Base-by-base conservation (phyloP, 2,797 vertebrate species). In the Hirundo rustica region DNA sequence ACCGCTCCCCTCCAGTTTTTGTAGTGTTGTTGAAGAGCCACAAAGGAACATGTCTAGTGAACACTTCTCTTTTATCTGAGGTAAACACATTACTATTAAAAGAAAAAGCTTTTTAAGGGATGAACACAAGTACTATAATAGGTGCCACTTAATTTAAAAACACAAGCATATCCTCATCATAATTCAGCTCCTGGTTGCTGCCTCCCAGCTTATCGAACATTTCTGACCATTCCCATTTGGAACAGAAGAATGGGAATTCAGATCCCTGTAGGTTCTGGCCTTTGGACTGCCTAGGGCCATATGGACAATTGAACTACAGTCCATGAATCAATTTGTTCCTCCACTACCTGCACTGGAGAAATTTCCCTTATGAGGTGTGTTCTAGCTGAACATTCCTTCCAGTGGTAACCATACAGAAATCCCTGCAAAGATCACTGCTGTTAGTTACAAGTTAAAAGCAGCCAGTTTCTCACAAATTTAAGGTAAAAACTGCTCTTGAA, bases 1-100 rank as follows among this genome's bases (percentile, higher is more conserved):
- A 34, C 1, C 2, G 1, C 0, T 2, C 2, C 9, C 9, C 20
- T 65, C 7, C 32, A 20, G 21, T 47, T 71, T 79, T 34, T 57
- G 23, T 38, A 18, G 6, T 17, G 9, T 2, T 64, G 19, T 16
- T 65, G 26, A 70, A 11, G 10, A 73, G 6, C 3, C 8, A 34
- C 32, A n/a, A 36, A 55, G 12, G 19, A 82, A 62, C 3, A 30
- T 3, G 40, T 50, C 29, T 38, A 57, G 20, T 53, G 20, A 38
- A 38, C 38, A 38, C 38, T 38, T 38, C 10, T 34, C 7, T 86
- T 77, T 58, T 34, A 38, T 60, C 42, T 55, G 47, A 73, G 38
- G 7, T 17, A 3, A 53, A 58, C 53, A 30, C 6, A 50, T 12
- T 34, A 8, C 7, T 65, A 38, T 30, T 42, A 20, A 77, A 68